These are phyloP conservation scores for Nebria ingens DNA, from an alignment of 1,140 invertebrate genomes.

Conservation along the genomic window DNA sequence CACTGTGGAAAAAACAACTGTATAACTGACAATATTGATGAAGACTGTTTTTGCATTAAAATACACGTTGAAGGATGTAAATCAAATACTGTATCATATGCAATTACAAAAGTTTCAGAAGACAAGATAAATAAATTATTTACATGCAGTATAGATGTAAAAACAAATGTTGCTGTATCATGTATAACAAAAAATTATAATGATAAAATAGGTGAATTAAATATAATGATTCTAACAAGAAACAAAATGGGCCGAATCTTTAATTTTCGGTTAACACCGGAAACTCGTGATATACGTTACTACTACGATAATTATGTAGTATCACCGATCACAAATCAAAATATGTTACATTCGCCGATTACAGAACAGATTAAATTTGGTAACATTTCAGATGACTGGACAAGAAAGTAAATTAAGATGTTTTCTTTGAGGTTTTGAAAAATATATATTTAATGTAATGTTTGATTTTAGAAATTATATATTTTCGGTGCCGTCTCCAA, in stretches of 20 bases:
- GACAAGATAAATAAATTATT: background rate
- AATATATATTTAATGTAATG: background rate
- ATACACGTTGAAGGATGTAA: background rate
- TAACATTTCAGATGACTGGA: background rate
- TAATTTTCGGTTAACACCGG: background rate
- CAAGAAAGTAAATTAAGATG: background rate
- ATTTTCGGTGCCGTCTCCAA: background rate
- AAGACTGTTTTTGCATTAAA: background rate
- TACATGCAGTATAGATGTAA: background rate
- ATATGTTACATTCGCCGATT: background rate
- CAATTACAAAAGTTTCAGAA: background rate
- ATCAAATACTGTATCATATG: background rate
- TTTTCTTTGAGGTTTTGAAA: background rate
- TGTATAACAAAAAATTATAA: background rate
- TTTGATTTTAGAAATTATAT: background rate
- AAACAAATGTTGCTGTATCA: background rate
- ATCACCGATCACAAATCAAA: background rate
- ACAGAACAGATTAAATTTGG: background rate
- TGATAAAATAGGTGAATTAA: background rate
- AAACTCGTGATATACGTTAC: background rate
- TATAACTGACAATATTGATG: background rate
- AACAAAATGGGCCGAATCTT: background rate
- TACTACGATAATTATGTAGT: background rate
- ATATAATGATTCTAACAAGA: background rate
- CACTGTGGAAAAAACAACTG: background rate